Percentiles rank a stretch among this genome's conserved stretches.
These are phyloP conservation scores for Enteromius paludinosus DNA, from an alignment of 2,797 vertebrate species.

Conservation along the genomic window DNA sequence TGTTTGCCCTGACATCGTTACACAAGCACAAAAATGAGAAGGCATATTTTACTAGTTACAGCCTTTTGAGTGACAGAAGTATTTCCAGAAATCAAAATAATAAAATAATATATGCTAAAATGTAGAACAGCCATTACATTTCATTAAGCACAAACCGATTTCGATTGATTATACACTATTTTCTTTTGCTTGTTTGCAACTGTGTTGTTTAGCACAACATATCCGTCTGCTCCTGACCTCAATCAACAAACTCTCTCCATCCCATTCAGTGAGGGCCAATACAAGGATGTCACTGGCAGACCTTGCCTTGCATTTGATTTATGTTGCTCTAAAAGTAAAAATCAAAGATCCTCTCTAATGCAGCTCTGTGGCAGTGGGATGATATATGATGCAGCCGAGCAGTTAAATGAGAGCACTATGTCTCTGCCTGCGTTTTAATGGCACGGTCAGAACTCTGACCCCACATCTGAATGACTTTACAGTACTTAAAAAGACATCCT, in stretches of 20 bases:
- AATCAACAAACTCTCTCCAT: constrained; percentile 70
- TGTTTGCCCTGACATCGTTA: constrained; percentile 23
- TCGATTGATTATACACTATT: neutral
- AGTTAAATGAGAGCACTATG: constrained; percentile 97
- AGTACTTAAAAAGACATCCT: constrained; percentile 40
- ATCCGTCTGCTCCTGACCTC: constrained; percentile 38
- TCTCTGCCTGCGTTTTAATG: constrained; percentile 99
- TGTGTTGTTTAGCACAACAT: constrained; percentile 6
- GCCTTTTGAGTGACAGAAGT: neutral
- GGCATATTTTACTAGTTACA: neutral
- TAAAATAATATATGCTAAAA: neutral
- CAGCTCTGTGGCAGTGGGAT: constrained; percentile 99
- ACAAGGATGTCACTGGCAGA: constrained; percentile 97
- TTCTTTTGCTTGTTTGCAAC: constrained; percentile 13
- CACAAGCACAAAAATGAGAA: constrained; percentile 7
- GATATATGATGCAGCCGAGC: constrained; percentile 99
- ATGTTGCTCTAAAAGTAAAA: constrained; percentile 99
- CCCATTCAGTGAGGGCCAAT: constrained; percentile 96
- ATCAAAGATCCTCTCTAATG: constrained; percentile 99
- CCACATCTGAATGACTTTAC: constrained; percentile 63
- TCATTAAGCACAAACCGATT: no score
- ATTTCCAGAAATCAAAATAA: neutral
- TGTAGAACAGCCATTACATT: neutral
- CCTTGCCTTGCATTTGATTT: constrained; percentile 99
- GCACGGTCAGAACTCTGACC: constrained; percentile 91